A percentile compares a stretch with the other conserved stretches of the same genome.
These are phyloP conservation scores for Scatophagus argus DNA, from an alignment of 2,113 vertebrate genomes.

Conservation along the genomic window DNA sequence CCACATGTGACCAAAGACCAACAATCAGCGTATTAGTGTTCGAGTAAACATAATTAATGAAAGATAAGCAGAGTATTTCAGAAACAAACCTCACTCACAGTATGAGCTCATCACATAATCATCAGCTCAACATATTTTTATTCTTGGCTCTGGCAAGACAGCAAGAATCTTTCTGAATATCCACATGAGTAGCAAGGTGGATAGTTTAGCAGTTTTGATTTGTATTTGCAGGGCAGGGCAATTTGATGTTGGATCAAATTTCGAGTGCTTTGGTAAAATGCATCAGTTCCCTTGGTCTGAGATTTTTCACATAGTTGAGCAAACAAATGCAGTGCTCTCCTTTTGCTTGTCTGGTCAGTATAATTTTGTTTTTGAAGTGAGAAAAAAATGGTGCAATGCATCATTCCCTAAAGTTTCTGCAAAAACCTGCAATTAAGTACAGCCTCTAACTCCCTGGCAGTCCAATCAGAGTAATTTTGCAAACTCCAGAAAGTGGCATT, in stretches of 20 bases:
- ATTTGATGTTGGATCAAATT: neutral
- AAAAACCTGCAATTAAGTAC: slow-evolving; percentile 26
- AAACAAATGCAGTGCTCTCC: neutral
- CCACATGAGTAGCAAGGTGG: neutral
- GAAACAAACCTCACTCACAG: neutral
- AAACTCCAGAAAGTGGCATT: slow-evolving; percentile 20
- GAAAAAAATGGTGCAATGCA: neutral
- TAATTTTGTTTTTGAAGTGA: neutral
- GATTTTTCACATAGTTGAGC: neutral
- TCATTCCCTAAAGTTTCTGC: slow-evolving; percentile 6
- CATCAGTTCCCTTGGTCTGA: neutral
- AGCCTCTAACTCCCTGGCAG: neutral
- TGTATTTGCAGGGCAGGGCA: neutral
- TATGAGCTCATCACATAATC: neutral
- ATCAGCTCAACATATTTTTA: neutral
- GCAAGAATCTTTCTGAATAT: neutral
- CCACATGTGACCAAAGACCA: neutral
- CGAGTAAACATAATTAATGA: neutral
- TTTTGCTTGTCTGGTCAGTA: neutral
- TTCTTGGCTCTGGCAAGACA: too few relatives aligned
- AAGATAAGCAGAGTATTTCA: neutral
- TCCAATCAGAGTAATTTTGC: slow-evolving; percentile 40
- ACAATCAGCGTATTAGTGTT: neutral
- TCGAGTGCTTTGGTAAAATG: neutral
- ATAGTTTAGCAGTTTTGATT: neutral